Evolutionary conservation across 2,113 vertebrate genomes (phyloP).

Genomic region (Laticauda colubrina): DNA sequence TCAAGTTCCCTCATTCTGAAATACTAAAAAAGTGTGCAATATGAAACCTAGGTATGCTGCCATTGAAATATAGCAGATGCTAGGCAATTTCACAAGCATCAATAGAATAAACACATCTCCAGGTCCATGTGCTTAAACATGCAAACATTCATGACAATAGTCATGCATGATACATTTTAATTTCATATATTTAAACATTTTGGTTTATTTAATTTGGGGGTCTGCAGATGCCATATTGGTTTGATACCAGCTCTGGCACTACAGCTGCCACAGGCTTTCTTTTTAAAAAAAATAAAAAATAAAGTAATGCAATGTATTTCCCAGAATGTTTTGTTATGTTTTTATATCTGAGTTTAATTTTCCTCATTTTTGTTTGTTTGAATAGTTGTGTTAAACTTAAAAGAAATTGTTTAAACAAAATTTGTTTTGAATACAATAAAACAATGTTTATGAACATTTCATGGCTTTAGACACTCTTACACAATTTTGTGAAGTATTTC

Average conservation of each 20-base stretch:
- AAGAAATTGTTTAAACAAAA: neutral
- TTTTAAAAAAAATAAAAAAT: neutral
- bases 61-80: neutral
- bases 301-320: neutral
- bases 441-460: neutral
- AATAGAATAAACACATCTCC: neutral
- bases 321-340: conserved; percentile 6
- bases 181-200: neutral
- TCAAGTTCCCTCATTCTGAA: neutral
- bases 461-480: neutral
- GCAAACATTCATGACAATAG: neutral
- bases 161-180: neutral
- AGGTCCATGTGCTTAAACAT: neutral
- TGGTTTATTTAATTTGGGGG: neutral
- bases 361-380: neutral
- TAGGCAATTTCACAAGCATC: neutral
- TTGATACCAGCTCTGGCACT: neutral
- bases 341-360: neutral
- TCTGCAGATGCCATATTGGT: neutral
- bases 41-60: neutral
- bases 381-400: neutral
- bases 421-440: neutral
- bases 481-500: neutral
- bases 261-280: neutral
- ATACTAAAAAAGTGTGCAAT: neutral